Evolutionary conservation across 2,888 invertebrate genomes (phyloP).

Genomic region (Peribatodes rhomboidaria): DNA sequence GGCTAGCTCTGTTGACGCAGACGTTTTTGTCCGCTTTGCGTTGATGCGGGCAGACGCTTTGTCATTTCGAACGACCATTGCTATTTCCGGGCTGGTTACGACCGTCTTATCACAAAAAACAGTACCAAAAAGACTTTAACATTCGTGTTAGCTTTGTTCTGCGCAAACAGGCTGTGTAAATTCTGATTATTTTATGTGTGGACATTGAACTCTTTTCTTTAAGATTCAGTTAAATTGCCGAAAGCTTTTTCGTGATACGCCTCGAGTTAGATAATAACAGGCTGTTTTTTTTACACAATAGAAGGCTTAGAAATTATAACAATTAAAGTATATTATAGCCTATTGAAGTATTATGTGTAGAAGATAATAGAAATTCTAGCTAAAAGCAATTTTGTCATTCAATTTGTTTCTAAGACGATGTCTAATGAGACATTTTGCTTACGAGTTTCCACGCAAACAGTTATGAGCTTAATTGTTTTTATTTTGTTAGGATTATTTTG

Average conservation of each 20-base stretch:
- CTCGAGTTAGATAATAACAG: constrained; percentile 53
- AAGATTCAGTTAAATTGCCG: background rate
- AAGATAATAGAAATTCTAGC: constrained; percentile 59
- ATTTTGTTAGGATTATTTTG: constrained; percentile 52
- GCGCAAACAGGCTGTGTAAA: constrained; percentile 33
- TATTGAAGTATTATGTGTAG: constrained; percentile 47
- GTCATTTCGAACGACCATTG: constrained; percentile 70
- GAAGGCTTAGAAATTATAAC: too few species aligned
- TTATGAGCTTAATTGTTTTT: constrained; percentile 44
- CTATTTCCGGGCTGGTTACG: constrained; percentile 65
- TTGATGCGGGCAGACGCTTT: constrained; percentile 67
- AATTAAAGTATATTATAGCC: constrained; percentile 51
- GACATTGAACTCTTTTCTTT: background rate
- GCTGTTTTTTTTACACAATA: constrained; percentile 52
- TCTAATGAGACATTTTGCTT: constrained; percentile 14
- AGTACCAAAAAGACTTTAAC: constrained; percentile 50
- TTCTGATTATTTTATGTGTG: constrained; percentile 33
- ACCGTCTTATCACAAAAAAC: constrained; percentile 55
- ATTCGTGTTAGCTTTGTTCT: constrained; percentile 45
- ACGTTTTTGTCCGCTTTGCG: constrained; percentile 70
- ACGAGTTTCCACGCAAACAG: constrained; percentile 32
- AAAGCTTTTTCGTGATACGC: constrained; percentile 13
- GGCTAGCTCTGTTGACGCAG: constrained; percentile 64
- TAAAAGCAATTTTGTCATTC: constrained; percentile 67
- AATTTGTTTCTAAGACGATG: constrained; percentile 55